phyloP scores from a whole-genome alignment of 2,113 vertebrate species.

The Nymphicus hollandicus region DNA sequence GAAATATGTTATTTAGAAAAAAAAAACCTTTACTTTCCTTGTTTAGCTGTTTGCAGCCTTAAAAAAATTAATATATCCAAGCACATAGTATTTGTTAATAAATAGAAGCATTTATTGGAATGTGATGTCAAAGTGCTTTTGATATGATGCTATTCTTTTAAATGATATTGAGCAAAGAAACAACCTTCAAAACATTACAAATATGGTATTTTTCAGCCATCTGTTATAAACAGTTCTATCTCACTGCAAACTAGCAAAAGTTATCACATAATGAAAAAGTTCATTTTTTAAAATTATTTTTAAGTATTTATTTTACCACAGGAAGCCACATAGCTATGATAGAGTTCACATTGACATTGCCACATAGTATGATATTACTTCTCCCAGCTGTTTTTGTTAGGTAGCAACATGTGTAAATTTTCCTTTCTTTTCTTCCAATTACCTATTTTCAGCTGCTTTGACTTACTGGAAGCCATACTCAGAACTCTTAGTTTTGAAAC shows the following conservation, averaged over 20 bases:
- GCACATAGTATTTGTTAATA: not conserved
- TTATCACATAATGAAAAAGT: not conserved
- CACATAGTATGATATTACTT: not conserved
- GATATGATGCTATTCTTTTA: not conserved
- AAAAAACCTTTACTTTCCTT: not conserved
- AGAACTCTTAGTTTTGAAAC: not conserved
- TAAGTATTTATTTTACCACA: not conserved
- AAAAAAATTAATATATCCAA: not conserved
- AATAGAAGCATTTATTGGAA: not conserved
- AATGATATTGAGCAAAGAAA: not conserved
- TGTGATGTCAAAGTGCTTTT: not conserved
- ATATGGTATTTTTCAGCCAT: not conserved
- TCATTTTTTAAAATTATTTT: not conserved
- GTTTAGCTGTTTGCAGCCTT: not conserved
- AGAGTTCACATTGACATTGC: not conserved
- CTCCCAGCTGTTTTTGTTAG: not conserved
- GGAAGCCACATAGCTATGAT: not conserved
- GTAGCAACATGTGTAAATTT: not conserved
- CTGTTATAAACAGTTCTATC: not conserved
- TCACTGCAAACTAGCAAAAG: not conserved
- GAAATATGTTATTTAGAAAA: not conserved
- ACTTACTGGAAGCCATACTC: not conserved
- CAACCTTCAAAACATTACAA: not conserved
- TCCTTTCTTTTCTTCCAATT: not conserved
- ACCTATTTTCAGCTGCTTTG: not conserved